Base-by-base conservation (phyloP, 2,113 vertebrate species). In the Tichodroma muraria region DNA sequence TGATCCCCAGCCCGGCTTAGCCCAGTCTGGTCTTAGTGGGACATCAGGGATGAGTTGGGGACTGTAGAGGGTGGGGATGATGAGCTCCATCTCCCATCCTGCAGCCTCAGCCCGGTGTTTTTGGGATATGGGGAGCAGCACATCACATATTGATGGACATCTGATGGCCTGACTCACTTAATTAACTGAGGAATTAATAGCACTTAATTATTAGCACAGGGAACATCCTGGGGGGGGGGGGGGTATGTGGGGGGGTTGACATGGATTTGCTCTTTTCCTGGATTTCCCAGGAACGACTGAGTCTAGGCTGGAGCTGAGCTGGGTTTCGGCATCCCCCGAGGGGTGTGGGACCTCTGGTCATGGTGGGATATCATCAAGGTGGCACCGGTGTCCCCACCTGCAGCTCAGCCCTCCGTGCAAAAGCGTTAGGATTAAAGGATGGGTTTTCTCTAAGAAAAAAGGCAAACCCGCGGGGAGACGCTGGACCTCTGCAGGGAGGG, bases 211-310 rank as follows among this genome's bases (percentile, higher is more conserved):
- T 30, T 6, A 33, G 50, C 37, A 3, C 5, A 24, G 42, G 19
- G 25, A 33, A 38, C 0, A 0, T 30, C 33, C 27, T 1, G 6
- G 6, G 13, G 7, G 6, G 3, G 6, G 6, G 13, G 7, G 6
- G 3, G 6, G 1, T 20, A 10, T 14, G 47, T 15, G 69, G 13
- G 19, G 59, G 54, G 24, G 2, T 13, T 35, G 63, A 15, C 54
- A 14, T 3, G 75, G 79, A 56, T 79, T 75, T 89, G 57, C n/a
- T 50, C 8, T 50, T 64, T 38, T 27, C 59, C 56, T 28, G 59
- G 27, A n/a, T 72, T 69, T 77, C 21, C 22, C 35, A 9, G 63
- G 54, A 54, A 30, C 0, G 1, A 15, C 83, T 61, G 47, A 61
- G 44, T 10, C 27, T 33, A 25, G 37, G 24, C 38, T 1, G 1